Evolutionary conservation across 2,113 vertebrate species (phyloP).

Genomic region (Maccullochella peelii): DNA sequence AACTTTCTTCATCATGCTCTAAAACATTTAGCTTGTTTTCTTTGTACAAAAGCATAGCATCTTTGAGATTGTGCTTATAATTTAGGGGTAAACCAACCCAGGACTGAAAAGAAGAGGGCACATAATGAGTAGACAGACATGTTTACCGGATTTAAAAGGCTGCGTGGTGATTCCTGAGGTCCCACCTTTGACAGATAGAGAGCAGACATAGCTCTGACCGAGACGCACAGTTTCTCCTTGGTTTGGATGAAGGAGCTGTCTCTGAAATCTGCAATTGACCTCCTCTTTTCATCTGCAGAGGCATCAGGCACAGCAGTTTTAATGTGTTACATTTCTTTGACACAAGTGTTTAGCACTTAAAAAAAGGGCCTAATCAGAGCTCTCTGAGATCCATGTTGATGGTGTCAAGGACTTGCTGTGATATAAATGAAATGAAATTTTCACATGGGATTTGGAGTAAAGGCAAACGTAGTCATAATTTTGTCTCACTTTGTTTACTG

Average conservation of each 20-base stretch:
- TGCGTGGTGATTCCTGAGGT: slow-evolving; percentile 59
- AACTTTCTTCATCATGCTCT: neutral
- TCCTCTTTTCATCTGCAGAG: slow-evolving; percentile 80
- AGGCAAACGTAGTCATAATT: neutral
- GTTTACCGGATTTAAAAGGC: slow-evolving; percentile 69
- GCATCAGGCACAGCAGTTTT: slow-evolving; percentile 27
- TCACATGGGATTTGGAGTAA: neutral
- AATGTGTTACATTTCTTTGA: neutral
- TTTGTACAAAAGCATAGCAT: slow-evolving; percentile 1
- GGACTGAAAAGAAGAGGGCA: neutral
- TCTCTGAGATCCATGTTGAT: neutral
- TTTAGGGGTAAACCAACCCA: neutral
- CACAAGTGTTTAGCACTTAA: neutral
- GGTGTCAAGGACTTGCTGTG: too few relatives aligned
- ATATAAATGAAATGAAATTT: neutral
- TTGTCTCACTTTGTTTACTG: neutral
- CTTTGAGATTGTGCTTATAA: neutral
- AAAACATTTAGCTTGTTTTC: neutral
- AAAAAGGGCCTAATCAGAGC: neutral
- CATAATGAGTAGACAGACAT: neutral
- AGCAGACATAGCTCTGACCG: slow-evolving; percentile 83
- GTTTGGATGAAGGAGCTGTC: slow-evolving; percentile 59
- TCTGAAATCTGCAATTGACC: slow-evolving; percentile 71
- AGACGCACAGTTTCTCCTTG: slow-evolving; percentile 73
- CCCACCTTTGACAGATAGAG: slow-evolving; percentile 82